Conservation (phyloP, 1,140 invertebrate genomes). For the Drosophila burlai region DNA sequence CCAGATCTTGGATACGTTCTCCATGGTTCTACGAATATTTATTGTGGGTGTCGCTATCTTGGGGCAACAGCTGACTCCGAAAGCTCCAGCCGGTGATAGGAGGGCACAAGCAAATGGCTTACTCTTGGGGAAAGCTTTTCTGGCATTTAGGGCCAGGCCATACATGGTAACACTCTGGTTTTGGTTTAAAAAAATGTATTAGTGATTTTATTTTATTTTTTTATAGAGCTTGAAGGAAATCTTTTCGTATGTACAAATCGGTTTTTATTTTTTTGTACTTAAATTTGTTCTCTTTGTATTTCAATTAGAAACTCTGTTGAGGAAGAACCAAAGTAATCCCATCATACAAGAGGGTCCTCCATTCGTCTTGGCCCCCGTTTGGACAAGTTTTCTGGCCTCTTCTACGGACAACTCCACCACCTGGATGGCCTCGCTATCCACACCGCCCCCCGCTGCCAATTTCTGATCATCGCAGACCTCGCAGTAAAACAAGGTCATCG, state of each 20-base stretch:
- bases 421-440: slow-evolving; percentile 96
- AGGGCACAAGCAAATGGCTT: slow-evolving; percentile 2
- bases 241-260: background rate
- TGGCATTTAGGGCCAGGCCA: slow-evolving; percentile 12
- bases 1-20: slow-evolving; percentile 87
- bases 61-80: slow-evolving; percentile 37
- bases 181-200: background rate
- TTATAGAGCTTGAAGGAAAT: background rate
- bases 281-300: background rate
- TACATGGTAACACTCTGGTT: slow-evolving; percentile 41
- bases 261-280: background rate
- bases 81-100: slow-evolving; percentile 24
- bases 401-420: slow-evolving; percentile 94
- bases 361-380: slow-evolving; percentile 87
- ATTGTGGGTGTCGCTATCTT: slow-evolving; percentile 7
- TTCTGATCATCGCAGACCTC: slow-evolving; percentile 93
- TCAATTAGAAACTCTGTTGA: slow-evolving; percentile 81
- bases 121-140: slow-evolving; percentile 25
- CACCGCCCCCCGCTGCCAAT: slow-evolving; percentile 89
- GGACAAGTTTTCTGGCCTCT: slow-evolving; percentile 90
- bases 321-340: slow-evolving; percentile 93
- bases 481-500: slow-evolving; percentile 94
- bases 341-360: slow-evolving; percentile 93
- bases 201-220: too few relatives aligned
- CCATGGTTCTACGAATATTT: slow-evolving; percentile 84